phyloP scores from a whole-genome alignment of 1,140 invertebrate genomes.

The Drosophila littoralis region DNA sequence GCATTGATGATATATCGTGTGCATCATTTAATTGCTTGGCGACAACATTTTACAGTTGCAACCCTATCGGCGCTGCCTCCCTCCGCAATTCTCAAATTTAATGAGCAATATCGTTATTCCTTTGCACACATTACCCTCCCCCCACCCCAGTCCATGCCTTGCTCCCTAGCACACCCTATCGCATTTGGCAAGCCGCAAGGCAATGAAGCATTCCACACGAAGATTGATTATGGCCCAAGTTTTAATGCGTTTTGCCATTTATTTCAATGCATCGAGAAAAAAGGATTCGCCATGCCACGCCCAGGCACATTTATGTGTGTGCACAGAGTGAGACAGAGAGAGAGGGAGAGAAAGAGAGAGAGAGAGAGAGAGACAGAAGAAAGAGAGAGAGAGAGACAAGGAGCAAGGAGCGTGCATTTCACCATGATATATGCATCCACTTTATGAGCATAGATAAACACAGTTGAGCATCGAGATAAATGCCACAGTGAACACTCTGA shows the following conservation, averaged over 20 bases:
- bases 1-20: conserved; percentile 29
- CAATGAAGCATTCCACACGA: conserved; percentile 69
- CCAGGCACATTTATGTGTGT: conserved; percentile 2
- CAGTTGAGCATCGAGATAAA: conserved; percentile 13
- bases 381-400: neutral
- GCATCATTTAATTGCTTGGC: conserved; percentile 64
- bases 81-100: conserved; percentile 46
- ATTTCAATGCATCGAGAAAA: conserved; percentile 69
- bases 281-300: conserved; percentile 43
- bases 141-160: neutral
- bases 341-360: neutral
- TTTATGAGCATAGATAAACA: conserved; percentile 45
- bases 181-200: conserved; percentile 25
- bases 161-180: neutral
- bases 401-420: neutral
- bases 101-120: conserved; percentile 52
- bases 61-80: neutral
- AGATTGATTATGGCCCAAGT: conserved; percentile 78
- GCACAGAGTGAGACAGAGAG: neutral
- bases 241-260: conserved; percentile 58
- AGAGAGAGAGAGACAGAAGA: neutral
- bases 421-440: conserved; percentile 46
- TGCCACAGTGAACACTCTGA: conserved; percentile 13
- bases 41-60: conserved; percentile 8
- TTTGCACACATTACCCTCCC: neutral